Evolutionary conservation across 2,113 vertebrate genomes (phyloP), one percentile per base, ranked within the genome.

Genomic region (Muscicapa adusta): DNA sequence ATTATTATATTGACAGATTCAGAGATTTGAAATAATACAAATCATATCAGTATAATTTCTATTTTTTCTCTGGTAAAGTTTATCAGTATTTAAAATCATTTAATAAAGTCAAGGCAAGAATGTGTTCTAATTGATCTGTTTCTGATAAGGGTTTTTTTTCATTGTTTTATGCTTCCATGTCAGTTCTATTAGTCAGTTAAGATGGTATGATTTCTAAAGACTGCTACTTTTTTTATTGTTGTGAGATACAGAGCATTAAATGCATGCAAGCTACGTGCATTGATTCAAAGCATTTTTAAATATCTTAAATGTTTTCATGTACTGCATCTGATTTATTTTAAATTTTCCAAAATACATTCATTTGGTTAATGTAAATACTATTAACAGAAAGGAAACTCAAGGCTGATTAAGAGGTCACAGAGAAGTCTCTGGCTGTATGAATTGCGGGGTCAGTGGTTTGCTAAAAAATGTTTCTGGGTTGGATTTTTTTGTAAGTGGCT

Each of bases 351-450:
- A 93, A 81, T 74, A 33, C 13, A 23, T 94, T 54, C 16, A 45
- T 62, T 84, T 81, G 17, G 34, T 88, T 72, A 79, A 79, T 29
- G 12, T 71, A 85, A 89, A 58, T 85, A 17, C 72, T 89, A 34
- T 79, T 63, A 91, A 38, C 14, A 56, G 81, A 78, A 91, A 68
- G 61, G 51, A 62, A 92, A 84, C 65, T 92, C 56, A 31, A n/a
- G 28, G 63, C 77, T 93, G 72, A 43, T 95, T 91, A 53, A 84
- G 67, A 86, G 92, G 78, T 95, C 94, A 93, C 15, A 75, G 74
- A 92, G 65, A 28, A 93, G 82, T 89, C 6, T 3, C 75, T 95
- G 47, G 34, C 58, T 97, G 25, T 81, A 66, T 40, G 42, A 92
- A 93, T 81, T 78, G 48, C 23, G 75, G 84, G 84, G 33, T 90